A percentile compares a stretch with the other conserved stretches of the same genome.
Conservation (phyloP, 1,140 invertebrate species). For the Danaus melanippus region DNA sequence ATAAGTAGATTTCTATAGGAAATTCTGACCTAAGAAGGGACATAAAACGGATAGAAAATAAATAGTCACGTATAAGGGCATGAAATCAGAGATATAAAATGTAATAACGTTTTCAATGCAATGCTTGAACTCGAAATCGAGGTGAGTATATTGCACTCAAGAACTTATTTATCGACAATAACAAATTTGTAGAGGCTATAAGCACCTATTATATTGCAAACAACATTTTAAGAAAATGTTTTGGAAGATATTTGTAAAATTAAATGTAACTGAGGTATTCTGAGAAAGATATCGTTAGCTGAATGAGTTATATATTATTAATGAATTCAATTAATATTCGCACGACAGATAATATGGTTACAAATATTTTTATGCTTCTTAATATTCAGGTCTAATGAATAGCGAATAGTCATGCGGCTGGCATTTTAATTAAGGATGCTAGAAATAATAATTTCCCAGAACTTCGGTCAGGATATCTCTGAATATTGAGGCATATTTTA, state of each 20-base stretch:
- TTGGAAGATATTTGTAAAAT: too few relatives aligned
- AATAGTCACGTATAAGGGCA: slow-evolving; percentile 20
- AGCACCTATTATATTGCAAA: too few relatives aligned
- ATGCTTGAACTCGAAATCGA: slow-evolving; percentile 18
- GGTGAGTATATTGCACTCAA: slow-evolving; percentile 1
- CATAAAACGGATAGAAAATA: slow-evolving; percentile 22
- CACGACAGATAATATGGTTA: too few relatives aligned
- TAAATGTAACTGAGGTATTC: too few relatives aligned
- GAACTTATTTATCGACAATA: too few relatives aligned
- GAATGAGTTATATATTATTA: too few relatives aligned
- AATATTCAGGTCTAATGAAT: slow-evolving; percentile 7
- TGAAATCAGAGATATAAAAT: slow-evolving; percentile 22
- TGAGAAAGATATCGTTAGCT: too few relatives aligned
- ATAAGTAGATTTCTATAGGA: slow-evolving; percentile 19
- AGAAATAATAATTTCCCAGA: too few relatives aligned
- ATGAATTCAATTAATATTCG: too few relatives aligned
- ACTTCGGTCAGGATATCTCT: background rate
- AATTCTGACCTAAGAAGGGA: slow-evolving; percentile 19
- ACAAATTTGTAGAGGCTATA: too few relatives aligned
- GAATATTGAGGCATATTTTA: slow-evolving; percentile 12
- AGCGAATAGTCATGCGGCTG: background rate
- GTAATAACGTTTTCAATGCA: slow-evolving; percentile 20
- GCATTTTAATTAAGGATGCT: slow-evolving; percentile 8
- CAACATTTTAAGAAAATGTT: too few relatives aligned
- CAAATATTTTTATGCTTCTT: too few relatives aligned